Base-by-base conservation (phyloP, 2,797 vertebrate species). In the Diplodus puntazzo region DNA sequence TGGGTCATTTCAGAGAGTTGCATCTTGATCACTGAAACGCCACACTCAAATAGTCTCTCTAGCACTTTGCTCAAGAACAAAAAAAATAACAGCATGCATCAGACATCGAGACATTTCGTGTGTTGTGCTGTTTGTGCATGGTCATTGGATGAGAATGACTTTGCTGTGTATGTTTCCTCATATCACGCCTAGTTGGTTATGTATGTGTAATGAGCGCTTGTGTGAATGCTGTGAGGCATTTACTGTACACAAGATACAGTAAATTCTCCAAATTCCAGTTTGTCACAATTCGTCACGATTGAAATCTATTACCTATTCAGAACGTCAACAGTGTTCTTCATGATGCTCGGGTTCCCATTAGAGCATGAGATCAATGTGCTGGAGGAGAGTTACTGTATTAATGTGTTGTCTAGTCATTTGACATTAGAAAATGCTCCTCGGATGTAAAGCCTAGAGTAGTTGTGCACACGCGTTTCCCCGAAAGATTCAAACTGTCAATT, bases 341-440 rank as follows among this genome's bases (percentile, higher is more conserved):
- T 30, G 66, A 74, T 70, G 76, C 75, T 83, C 68, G 50, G 82
- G 85, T 59, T 66, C 46, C 63, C 69, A 75, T 83, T 62, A 55
- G 71, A 87, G 84, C 88, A 90, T 87, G 83, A 82, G 70, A 52
- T 80, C 65, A 67, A 81, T 67, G 77, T 79, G 78, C 91, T 90
- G 88, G 89, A 89, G 87, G 91, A 92, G 90, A 93, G 82, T 92
- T 92, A 91, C 93, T 93, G 91, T 93, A 92, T 93, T 85, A 27
- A 79, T 77, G 91, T 92, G 89, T 85, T 74, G 84, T 91, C 82
- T 68, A 18, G 78, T 88, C 84, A 84, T 89, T 77, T 73, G 45
- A 85, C 85, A 87, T 87, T 30, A 67, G 55, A 67, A 87, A 81
- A 72, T 67, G 87, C 86, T 86, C 77, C 84, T 82, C 76, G 72